Percentiles rank a stretch among this genome's conserved stretches.
These are phyloP conservation scores for Hyphantria cunea DNA, from an alignment of 1,140 invertebrate species.

Conservation along the genomic window DNA sequence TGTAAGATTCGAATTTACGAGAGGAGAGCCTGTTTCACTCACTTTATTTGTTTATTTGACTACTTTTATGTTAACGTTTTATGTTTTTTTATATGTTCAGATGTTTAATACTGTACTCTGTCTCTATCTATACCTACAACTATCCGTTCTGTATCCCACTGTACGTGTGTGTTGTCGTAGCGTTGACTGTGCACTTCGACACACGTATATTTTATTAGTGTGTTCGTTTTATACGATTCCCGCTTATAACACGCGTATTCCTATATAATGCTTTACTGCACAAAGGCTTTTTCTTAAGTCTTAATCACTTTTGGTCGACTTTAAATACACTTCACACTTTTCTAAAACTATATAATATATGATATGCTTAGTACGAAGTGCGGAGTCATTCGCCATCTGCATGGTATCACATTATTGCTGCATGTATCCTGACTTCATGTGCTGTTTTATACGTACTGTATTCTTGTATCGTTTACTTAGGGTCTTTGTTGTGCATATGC, in stretches of 20 bases:
- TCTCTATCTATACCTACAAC: constrained; percentile 50
- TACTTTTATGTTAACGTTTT: constrained; percentile 40
- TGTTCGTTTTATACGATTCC: not conserved
- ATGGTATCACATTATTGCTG: constrained; percentile 40
- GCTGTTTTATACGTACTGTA: constrained; percentile 36
- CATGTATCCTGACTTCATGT: constrained; percentile 48
- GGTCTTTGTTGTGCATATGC: not conserved
- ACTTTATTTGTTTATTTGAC: constrained; percentile 61
- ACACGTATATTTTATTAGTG: not conserved
- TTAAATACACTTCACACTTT: constrained; percentile 1
- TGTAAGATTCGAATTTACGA: constrained; percentile 87
- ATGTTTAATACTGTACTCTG: constrained; percentile 60
- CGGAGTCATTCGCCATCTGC: constrained; percentile 37
- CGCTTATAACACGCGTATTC: constrained; percentile 4
- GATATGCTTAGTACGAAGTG: constrained; percentile 10
- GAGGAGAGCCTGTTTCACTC: constrained; percentile 59
- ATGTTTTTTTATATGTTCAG: constrained; percentile 59
- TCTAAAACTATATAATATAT: constrained; percentile 1
- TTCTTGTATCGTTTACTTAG: not conserved
- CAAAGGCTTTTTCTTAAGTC: constrained; percentile 1
- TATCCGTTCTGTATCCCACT: constrained; percentile 39
- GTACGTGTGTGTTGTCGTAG: constrained; percentile 37
- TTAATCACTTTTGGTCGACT: not conserved
- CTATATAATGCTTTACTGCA: constrained; percentile 16
- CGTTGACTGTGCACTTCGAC: constrained; percentile 43